phyloP scores from a whole-genome alignment of 2,888 invertebrate species.

The Caenorhabditis japonica region DNA sequence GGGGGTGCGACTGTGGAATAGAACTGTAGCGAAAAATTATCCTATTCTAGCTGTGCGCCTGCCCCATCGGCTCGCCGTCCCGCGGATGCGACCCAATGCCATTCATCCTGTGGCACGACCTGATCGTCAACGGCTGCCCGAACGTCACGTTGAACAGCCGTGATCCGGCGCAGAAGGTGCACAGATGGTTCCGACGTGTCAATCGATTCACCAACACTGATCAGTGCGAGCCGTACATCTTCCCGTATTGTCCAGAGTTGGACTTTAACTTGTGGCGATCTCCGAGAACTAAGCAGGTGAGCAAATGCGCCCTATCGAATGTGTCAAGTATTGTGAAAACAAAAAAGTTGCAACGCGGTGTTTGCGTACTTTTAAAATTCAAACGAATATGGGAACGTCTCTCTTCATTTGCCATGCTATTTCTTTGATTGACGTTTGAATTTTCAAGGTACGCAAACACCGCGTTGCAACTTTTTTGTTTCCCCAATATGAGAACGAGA shows the following conservation, averaged over 20 bases:
- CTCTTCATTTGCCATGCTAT: no score
- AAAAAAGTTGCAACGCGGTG: no score
- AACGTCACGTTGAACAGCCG: constrained; percentile 75
- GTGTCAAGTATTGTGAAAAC: no score
- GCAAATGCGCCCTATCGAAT: no score
- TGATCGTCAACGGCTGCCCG: constrained; percentile 77
- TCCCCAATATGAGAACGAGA: no score
- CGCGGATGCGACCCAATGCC: constrained; percentile 73
- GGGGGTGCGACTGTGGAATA: no score
- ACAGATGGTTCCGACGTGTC: constrained; percentile 76
- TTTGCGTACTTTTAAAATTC: no score
- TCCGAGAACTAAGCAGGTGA: constrained; percentile 75
- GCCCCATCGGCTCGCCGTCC: constrained; percentile 77
- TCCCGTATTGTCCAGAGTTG: constrained; percentile 77
- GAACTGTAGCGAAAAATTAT: no score
- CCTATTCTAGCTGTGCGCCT: constrained; percentile 75
- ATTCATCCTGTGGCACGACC: constrained; percentile 77
- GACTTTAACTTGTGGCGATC: constrained; percentile 77
- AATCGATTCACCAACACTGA: constrained; percentile 77
- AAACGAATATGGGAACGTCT: no score
- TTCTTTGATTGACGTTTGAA: no score
- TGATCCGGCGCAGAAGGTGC: constrained; percentile 76
- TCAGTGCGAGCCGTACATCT: constrained; percentile 76
- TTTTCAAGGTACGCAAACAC: no score
- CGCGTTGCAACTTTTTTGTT: no score